A percentile compares a stretch with the other conserved stretches of the same genome.
Evolutionary conservation across 2,888 invertebrate species (phyloP).

Genomic region (Ceramica pisi): DNA sequence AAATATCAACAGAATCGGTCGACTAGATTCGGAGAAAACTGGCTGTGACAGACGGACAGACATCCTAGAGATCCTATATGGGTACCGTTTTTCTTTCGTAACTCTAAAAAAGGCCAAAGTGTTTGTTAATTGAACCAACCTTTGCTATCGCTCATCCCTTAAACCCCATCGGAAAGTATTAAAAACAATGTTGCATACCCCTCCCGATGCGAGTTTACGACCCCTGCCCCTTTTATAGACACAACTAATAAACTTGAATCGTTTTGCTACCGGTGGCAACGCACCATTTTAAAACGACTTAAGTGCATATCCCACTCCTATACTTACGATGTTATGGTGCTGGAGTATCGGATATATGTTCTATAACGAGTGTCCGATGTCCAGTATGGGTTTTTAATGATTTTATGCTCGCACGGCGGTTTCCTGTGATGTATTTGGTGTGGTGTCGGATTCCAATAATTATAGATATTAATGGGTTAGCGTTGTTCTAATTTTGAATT

Average conservation of each 20-base stretch:
- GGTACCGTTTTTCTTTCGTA: no score
- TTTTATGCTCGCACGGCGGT: constrained; percentile 46
- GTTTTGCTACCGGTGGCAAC: constrained; percentile 75
- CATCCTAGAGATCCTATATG: no score
- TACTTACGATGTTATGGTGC: constrained; percentile 41
- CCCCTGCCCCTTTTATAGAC: constrained; percentile 85
- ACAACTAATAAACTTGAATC: constrained; percentile 87
- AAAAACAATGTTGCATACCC: constrained; percentile 82
- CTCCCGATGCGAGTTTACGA: constrained; percentile 78
- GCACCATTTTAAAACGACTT: constrained; percentile 52
- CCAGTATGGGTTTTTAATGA: constrained; percentile 62
- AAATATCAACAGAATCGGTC: no score
- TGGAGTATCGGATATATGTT: not conserved
- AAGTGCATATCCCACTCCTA: constrained; percentile 24
- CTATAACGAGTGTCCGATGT: constrained; percentile 59
- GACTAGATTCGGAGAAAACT: no score
- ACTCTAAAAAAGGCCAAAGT: no score
- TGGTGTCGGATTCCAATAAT: constrained; percentile 52
- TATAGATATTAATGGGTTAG: constrained; percentile 46
- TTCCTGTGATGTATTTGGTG: constrained; percentile 58
- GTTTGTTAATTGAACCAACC: not conserved
- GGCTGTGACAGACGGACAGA: no score
- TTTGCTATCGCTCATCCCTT: constrained; percentile 36
- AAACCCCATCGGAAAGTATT: constrained; percentile 69
- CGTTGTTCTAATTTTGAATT: constrained; percentile 38